These are phyloP conservation scores for Hemicrepidius hirtus DNA, from an alignment of 2,888 invertebrate genomes.

Conservation along the genomic window DNA sequence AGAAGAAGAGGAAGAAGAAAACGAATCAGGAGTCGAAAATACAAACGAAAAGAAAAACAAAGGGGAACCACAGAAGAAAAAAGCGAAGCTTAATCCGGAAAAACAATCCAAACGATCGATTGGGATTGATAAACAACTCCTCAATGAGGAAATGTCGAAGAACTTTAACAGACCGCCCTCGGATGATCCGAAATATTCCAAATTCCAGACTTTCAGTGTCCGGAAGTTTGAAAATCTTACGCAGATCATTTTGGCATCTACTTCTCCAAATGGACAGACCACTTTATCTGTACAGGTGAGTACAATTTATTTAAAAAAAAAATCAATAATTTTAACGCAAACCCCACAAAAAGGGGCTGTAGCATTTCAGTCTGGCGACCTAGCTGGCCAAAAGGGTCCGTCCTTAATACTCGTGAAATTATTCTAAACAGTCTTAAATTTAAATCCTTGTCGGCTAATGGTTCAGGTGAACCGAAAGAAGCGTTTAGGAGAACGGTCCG, in stretches of 20 bases:
- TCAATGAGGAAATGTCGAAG: constrained; percentile 47
- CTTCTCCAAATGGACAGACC: constrained; percentile 12
- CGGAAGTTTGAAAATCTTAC: constrained; percentile 76
- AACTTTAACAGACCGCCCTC: constrained; percentile 59
- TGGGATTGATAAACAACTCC: constrained; percentile 30
- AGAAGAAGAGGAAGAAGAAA: neutral
- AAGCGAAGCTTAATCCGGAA: constrained; percentile 5
- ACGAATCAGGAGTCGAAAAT: no score
- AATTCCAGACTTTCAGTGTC: constrained; percentile 75
- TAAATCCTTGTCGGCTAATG: no score
- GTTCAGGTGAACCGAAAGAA: no score
- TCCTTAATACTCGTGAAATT: no score
- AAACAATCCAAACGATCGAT: neutral
- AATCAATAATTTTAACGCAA: no score
- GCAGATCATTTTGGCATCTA: constrained; percentile 75
- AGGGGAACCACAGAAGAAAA: constrained; percentile 13
- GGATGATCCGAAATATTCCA: constrained; percentile 49
- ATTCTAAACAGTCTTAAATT: no score
- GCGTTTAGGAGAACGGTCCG: no score
- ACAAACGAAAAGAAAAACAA: no score
- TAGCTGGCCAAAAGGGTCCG: no score
- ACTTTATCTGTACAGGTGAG: constrained; percentile 32
- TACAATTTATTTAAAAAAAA: constrained; percentile 4
- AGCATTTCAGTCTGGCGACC: no score
- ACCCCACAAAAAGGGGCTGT: no score